These are phyloP conservation scores for Tachyglossus aculeatus DNA, from an alignment of 2,797 vertebrate genomes.

Conservation along the genomic window DNA sequence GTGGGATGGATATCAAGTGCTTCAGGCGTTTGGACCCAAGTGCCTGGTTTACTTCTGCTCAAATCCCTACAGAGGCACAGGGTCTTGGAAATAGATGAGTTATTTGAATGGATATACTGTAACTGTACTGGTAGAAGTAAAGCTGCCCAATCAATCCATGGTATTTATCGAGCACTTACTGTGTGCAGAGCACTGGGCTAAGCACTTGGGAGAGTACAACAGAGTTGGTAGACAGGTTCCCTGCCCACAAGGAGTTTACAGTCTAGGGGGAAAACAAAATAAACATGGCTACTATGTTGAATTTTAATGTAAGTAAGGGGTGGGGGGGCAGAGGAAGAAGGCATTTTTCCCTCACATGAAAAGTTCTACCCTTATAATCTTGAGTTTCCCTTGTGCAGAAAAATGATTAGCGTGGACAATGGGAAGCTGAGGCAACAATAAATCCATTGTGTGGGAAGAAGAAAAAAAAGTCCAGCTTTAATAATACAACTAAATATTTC, in stretches of 20 bases:
- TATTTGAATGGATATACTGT: background rate
- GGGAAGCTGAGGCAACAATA: constrained; percentile 60
- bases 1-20: no score
- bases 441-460: constrained; percentile 58
- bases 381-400: constrained; percentile 52
- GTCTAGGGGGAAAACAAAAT: background rate
- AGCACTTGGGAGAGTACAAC: no score
- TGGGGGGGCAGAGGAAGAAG: background rate
- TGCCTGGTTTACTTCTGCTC: background rate
- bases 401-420: constrained; percentile 64
- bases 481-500: constrained; percentile 64
- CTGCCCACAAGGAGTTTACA: no score
- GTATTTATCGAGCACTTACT: no score
- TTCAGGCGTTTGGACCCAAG: no score
- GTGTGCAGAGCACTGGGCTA: no score
- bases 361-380: background rate
- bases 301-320: background rate
- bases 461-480: constrained; percentile 55
- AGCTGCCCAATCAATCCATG: no score
- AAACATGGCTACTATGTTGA: background rate
- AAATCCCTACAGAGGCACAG: background rate
- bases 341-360: no score
- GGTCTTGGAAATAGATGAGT: constrained; percentile 2
- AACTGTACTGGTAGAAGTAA: background rate
- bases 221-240: no score